Evolutionary conservation across 2,797 vertebrate genomes (phyloP).

Genomic region (Lacerta viridis): DNA sequence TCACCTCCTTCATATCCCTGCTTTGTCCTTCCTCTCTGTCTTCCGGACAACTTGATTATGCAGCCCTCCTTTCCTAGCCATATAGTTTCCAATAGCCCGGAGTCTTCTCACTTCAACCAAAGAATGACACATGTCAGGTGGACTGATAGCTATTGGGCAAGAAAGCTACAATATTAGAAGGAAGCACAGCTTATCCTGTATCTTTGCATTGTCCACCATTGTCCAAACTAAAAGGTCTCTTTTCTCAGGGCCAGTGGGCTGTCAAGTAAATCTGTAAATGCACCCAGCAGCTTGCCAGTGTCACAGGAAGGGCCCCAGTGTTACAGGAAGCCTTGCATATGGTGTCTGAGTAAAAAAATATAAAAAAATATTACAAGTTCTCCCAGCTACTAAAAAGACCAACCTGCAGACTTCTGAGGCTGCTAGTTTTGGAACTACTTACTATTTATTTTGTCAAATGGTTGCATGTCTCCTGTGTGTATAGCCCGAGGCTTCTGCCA

Average conservation of each 20-base stretch:
- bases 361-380: too few species aligned
- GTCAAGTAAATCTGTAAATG: not conserved
- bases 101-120: not conserved
- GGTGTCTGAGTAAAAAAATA: not conserved
- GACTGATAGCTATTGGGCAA: not conserved
- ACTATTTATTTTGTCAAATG: constrained; percentile 33
- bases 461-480: not conserved
- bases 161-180: not conserved
- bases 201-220: not conserved
- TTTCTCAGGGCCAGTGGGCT: not conserved
- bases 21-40: not conserved
- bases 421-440: not conserved
- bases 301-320: not conserved
- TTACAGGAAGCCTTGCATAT: not conserved
- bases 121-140: not conserved
- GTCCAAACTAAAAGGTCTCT: not conserved
- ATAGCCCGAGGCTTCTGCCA: not conserved
- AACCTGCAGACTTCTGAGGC: not conserved
- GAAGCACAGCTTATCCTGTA: not conserved
- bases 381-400: not conserved
- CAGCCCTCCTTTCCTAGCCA: not conserved
- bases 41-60: not conserved
- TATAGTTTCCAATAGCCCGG: not conserved
- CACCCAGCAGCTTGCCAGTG: not conserved
- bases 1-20: not conserved